Evolutionary conservation across 2,888 invertebrate genomes (phyloP), one percentile per base, ranked within the genome.

Genomic region (Leptinotarsa peninsularis): DNA sequence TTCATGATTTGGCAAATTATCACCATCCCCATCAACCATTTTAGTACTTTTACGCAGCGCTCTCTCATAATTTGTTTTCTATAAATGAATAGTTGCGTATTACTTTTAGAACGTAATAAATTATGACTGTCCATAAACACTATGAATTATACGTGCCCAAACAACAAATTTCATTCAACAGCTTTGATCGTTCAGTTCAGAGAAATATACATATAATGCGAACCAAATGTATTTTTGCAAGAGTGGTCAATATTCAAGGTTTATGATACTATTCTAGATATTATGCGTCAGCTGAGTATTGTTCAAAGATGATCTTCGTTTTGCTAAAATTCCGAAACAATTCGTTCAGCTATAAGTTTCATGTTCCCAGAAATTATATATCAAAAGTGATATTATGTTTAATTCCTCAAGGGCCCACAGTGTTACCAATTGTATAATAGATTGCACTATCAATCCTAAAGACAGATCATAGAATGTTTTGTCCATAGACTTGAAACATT

Each of bases 101-200:
- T 21, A 63, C n/a, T 33, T 63, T 43, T n/a, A 63, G 63, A 15
- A n/a, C 43, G 63, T 33, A 14, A 63, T 63, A 63, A 33, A 63
- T 63, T 43, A 63, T 63, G n/a, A n/a, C 15, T n/a, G 18, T 33
- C 27, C 27, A 63, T 43, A 63, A 63, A 63, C 43, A 63, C 17
- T 43, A 43, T 63, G 17, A 63, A 23, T 63, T 63, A 63, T 33
- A 63, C 63, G 63, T 63, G 63, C 43, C 33, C 33, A 33, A 17
- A 43, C 27, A 33, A 63, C 33, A 43, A 63, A 33, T 27, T 63
- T 63, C 58, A 58, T 23, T 33, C 4, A 43, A n/a, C n/a, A n/a
- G 27, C 33, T 63, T 63, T n/a, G 33, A 63, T 63, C 63, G 63
- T 63, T 63, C n/a, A 63, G 63, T 63, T 63, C 17, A 63, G n/a